Evolutionary conservation across 2,797 vertebrate species (phyloP).

Genomic region (Sciaenops ocellatus): DNA sequence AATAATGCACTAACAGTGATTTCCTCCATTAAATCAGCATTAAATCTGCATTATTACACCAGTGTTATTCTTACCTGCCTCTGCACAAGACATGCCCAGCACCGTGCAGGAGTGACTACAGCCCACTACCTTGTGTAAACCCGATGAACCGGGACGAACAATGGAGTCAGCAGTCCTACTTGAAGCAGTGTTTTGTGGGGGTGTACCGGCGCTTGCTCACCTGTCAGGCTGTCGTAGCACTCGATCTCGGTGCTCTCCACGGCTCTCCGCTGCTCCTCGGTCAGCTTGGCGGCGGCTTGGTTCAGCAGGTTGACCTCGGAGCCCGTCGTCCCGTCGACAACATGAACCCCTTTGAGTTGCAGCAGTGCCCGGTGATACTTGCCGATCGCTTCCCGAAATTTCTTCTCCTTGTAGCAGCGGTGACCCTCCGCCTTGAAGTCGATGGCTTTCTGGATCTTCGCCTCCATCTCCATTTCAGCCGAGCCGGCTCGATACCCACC

Average conservation of each 20-base stretch:
- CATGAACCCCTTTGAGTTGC: constrained; percentile 91
- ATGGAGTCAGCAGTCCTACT: constrained; percentile 35
- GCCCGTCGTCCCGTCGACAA: constrained; percentile 83
- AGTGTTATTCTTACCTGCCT: neutral
- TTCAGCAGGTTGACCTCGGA: constrained; percentile 87
- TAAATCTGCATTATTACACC: neutral
- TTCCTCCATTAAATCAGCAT: neutral
- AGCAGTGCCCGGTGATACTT: constrained; percentile 95
- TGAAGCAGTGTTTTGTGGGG: neutral
- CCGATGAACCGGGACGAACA: constrained; percentile 59
- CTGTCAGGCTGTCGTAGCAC: constrained; percentile 94
- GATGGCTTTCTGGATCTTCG: constrained; percentile 91
- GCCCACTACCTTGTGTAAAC: constrained; percentile 39
- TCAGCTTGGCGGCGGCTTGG: constrained; percentile 84
- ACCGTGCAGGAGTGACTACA: constrained; percentile 35
- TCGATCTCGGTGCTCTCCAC: constrained; percentile 95
- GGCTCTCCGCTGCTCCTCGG: constrained; percentile 91
- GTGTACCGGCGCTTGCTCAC: constrained; percentile 75
- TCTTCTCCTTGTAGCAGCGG: constrained; percentile 95
- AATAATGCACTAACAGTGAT: neutral
- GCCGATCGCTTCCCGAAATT: constrained; percentile 95
- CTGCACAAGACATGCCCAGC: constrained; percentile 7
- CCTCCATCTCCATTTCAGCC: constrained; percentile 88
- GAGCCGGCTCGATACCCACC: constrained; percentile 70
- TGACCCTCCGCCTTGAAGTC: constrained; percentile 94